Percentiles rank a stretch among this genome's conserved stretches.
phyloP scores from a whole-genome alignment of 2,113 vertebrate species.

The Silurus asotus region DNA sequence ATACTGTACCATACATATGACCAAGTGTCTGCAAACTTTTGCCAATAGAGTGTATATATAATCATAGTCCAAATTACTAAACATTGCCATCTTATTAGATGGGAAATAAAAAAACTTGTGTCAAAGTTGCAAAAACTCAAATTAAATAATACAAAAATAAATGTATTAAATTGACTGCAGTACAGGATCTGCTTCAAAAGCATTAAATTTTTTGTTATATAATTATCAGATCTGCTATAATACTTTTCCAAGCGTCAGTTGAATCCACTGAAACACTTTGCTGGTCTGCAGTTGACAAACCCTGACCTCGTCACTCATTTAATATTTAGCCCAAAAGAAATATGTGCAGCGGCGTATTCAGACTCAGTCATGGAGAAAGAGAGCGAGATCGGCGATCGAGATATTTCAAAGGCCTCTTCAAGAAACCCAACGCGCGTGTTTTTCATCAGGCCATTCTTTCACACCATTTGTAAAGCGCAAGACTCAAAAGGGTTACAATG shows the following conservation, averaged over 20 bases:
- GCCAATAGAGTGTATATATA: too few species aligned
- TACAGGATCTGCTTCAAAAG: background rate
- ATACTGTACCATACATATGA: too few species aligned
- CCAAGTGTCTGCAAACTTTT: too few species aligned
- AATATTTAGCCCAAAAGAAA: background rate
- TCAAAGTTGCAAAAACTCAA: background rate
- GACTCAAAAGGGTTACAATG: constrained; percentile 53
- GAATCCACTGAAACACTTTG: background rate
- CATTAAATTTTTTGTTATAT: background rate
- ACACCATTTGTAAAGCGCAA: constrained; percentile 48
- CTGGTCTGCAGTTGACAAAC: background rate
- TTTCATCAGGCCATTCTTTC: constrained; percentile 52
- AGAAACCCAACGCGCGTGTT: constrained; percentile 39
- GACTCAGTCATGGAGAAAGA: constrained; percentile 31
- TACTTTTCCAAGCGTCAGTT: background rate
- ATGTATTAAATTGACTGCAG: background rate
- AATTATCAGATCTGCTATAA: background rate
- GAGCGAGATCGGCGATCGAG: background rate
- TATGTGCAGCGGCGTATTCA: constrained; percentile 25
- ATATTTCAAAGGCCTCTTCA: constrained; percentile 1
- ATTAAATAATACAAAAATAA: background rate
- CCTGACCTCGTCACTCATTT: background rate
- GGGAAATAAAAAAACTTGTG: background rate
- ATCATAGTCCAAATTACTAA: background rate
- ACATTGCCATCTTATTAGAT: background rate